Base-by-base conservation (phyloP, 2,888 invertebrate species). In the Drosophila monieri region DNA sequence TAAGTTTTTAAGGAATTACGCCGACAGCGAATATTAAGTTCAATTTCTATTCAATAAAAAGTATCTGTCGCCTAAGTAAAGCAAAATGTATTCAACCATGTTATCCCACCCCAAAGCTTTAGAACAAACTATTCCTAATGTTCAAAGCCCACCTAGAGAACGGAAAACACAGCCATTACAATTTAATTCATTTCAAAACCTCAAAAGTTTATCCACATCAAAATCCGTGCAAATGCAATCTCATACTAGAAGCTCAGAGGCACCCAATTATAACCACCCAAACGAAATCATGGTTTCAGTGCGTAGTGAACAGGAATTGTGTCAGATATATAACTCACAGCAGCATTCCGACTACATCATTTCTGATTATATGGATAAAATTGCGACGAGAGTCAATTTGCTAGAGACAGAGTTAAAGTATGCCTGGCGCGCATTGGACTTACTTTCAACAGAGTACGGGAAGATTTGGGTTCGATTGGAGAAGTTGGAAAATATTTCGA, bases 391-490 rank as follows among this genome's bases (percentile, higher is more conserved):
- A 35, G 94, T 98, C 68, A 96, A 95, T 88, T 95, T 97, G 81
- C 93, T 98, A 12, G 97, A 98, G 91, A 96, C 97, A 2, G 97
- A 98, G 92, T 93, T 98, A 49, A 96, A 97, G 89, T 97, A 97
- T 89, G 97, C 98, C 15, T 98, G 97, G 97, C 94, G 97, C 74
- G 97, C 97, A 2, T 93, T 98, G 59, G 97, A 98, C 90, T 93
- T 98, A 55, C 94, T 98, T 32, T 97, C 97, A 39, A 96, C 96
- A 88, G 98, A 98, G 90, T 98, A 97, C 88, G 96, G 97, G 55
- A 96, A 97, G 90, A 98, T 98, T 96, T 98, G 97, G 97, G 96
- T 96, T 88, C 93, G 97, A 46, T 92, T 98, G 67, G 97, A 98
- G 89, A 96, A 97, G 90, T 92, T 98, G 27, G 97, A 98, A 90